Conservation (phyloP, 2,797 vertebrate genomes). For the Poeciliopsis presidionis region DNA sequence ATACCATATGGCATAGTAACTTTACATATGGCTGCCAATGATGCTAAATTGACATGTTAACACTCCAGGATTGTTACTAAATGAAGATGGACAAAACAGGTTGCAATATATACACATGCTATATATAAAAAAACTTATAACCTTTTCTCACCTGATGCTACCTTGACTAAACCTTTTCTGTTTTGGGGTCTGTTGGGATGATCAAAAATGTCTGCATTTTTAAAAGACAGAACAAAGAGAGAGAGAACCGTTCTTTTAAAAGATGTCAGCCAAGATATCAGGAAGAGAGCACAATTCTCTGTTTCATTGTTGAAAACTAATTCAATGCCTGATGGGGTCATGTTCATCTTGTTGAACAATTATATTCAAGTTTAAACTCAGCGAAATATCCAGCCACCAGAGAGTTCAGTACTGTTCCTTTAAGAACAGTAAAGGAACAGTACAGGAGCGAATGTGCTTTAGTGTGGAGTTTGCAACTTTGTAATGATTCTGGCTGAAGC, state of each 20-base stretch:
- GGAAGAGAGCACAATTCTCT: not conserved
- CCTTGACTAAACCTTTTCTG: not conserved
- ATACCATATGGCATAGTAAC: not conserved
- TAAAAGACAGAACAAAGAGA: not conserved
- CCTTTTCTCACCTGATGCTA: not conserved
- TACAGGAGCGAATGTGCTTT: not conserved
- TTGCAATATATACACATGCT: not conserved
- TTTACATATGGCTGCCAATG: not conserved
- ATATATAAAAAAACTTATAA: not conserved
- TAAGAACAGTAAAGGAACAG: not conserved
- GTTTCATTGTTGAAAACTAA: not conserved
- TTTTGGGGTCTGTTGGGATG: not conserved
- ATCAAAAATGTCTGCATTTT: not conserved
- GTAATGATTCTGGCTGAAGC: not conserved
- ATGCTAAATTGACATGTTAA: not conserved
- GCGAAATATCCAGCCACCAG: not conserved
- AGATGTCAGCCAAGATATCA: not conserved
- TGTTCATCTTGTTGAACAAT: not conserved
- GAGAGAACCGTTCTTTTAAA: not conserved
- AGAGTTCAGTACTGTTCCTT: not conserved
- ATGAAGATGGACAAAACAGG: not conserved
- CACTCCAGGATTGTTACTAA: not conserved
- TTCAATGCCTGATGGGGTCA: not conserved
- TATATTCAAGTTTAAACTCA: not conserved
- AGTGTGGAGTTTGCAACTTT: not conserved